Evolutionary conservation across 2,888 invertebrate species (phyloP), one percentile per base, ranked within the genome.

Genomic region (Xestia sexstrigata): DNA sequence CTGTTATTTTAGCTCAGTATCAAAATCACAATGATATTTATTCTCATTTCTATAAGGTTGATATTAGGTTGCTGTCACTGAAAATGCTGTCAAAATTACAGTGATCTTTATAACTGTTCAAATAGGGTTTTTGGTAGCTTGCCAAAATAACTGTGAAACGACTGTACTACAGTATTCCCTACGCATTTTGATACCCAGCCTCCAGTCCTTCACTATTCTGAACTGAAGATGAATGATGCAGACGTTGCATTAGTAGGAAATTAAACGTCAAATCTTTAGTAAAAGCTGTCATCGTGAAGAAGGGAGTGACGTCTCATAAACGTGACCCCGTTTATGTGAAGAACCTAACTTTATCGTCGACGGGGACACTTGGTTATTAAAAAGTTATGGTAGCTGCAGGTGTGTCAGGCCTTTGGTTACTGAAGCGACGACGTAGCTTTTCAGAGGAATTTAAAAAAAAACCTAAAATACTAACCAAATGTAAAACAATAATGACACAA

Each of bases 231-330:
- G 58, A 8, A 60, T 26, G 58, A 60, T 30, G 58, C 39, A 52
- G 3, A 52, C 8, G 30, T 47, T 70, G 35, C 55, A 68, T n/a
- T 65, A 2, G n/a, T 35, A 45, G 55, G 74, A 84, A 82, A 79
- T 79, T 67, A 84, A 74, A 79, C 39, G 83, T 71, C 72, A 62
- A 20, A 52, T 68, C 49, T 49, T 23, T 47, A 60, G 20, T 30
- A 26, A 67, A 65, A 49, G 66, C 35, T 66, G n/a, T 47, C 13
- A 11, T 49, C 45, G 20, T 45, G 15, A 35, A 63, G 39, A 60
- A 67, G 11, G 17, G 47, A 65, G 42, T 72, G 67, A 45, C 83
- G 58, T 45, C 15, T 55, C 15, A 67, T 58, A 78, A 35, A 71
- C 55, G 67, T 78, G 68, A 71, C 79, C 62, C 35, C 66, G 30